Percentiles rank a stretch among this genome's conserved stretches.
These are phyloP conservation scores for Pangasius krempfi DNA, from an alignment of 2,797 vertebrate species.

Conservation along the genomic window DNA sequence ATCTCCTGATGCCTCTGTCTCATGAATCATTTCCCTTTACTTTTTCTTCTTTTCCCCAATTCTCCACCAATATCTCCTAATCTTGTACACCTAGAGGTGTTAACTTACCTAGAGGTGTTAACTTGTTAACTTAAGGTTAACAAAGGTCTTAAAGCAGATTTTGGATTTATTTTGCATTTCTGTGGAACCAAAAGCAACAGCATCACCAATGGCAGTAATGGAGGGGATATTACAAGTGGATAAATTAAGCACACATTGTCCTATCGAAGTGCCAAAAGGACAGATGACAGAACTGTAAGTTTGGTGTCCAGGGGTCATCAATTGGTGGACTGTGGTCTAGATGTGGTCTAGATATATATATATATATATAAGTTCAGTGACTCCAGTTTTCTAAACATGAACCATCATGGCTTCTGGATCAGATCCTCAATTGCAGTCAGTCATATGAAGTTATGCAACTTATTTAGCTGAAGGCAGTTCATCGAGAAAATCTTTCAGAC, in stretches of 20 bases:
- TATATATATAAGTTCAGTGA: too few relatives aligned
- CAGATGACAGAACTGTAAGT: too few relatives aligned
- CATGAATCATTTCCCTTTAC: slow-evolving; percentile 25
- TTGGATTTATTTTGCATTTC: too few relatives aligned
- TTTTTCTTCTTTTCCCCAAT: slow-evolving; percentile 15
- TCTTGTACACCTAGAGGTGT: not conserved
- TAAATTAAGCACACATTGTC: too few relatives aligned
- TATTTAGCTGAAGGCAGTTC: not conserved
- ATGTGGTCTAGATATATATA: not conserved
- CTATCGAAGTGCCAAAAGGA: too few relatives aligned
- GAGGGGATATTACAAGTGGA: too few relatives aligned
- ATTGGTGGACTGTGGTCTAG: not conserved
- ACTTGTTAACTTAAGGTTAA: not conserved
- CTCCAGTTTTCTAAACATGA: not conserved
- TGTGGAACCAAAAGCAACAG: too few relatives aligned
- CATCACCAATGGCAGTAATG: too few relatives aligned
- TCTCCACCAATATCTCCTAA: not conserved
- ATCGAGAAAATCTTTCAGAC: not conserved
- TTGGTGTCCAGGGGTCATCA: not conserved
- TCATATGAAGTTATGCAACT: not conserved
- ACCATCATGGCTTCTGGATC: not conserved
- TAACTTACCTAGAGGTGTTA: too few relatives aligned
- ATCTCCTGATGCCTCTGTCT: slow-evolving; percentile 33
- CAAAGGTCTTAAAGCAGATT: too few relatives aligned
- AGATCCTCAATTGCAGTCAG: not conserved